Conservation (phyloP, 1,140 invertebrate species). For the Theocolax elegans region DNA sequence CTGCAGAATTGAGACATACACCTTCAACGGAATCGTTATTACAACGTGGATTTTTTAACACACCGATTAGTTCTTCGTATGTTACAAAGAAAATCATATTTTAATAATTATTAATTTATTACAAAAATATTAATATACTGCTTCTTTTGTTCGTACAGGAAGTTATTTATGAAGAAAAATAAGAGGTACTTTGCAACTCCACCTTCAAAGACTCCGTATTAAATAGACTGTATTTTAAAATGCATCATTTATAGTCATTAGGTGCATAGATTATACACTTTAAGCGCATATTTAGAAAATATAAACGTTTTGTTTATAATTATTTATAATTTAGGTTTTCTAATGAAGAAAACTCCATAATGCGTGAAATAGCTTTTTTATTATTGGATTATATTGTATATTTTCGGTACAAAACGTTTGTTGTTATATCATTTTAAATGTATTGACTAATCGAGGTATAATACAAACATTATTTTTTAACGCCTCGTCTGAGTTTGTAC, state of each 20-base stretch:
- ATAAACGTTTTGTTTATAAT: slow-evolving; percentile 42
- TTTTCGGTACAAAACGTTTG: slow-evolving; percentile 37
- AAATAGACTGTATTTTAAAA: slow-evolving; percentile 34
- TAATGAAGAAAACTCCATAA: slow-evolving; percentile 25
- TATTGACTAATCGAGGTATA: slow-evolving; percentile 32
- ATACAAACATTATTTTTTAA: slow-evolving; percentile 23
- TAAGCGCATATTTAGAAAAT: slow-evolving; percentile 10
- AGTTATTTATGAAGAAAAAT: slow-evolving; percentile 60
- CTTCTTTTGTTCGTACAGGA: slow-evolving; percentile 50
- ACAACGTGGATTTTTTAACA: slow-evolving; percentile 62
- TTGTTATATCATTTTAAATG: slow-evolving; percentile 36
- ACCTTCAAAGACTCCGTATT: slow-evolving; percentile 53
- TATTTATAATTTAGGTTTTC: slow-evolving; percentile 24
- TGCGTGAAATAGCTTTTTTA: slow-evolving; percentile 33
- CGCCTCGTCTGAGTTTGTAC: slow-evolving; percentile 28
- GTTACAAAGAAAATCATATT: slow-evolving; percentile 8
- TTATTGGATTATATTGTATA: slow-evolving; percentile 37
- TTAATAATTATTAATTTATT: not conserved
- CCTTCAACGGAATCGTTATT: slow-evolving; percentile 69
- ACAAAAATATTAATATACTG: not conserved
- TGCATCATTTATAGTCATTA: slow-evolving; percentile 28
- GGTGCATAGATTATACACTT: slow-evolving; percentile 31
- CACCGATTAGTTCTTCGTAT: slow-evolving; percentile 58
- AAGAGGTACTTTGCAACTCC: slow-evolving; percentile 66
- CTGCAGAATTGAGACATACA: slow-evolving; percentile 64